Percentiles rank a stretch among this genome's conserved stretches.
Conservation (phyloP, 2,113 vertebrate species). For the Terrapene triunguis region DNA sequence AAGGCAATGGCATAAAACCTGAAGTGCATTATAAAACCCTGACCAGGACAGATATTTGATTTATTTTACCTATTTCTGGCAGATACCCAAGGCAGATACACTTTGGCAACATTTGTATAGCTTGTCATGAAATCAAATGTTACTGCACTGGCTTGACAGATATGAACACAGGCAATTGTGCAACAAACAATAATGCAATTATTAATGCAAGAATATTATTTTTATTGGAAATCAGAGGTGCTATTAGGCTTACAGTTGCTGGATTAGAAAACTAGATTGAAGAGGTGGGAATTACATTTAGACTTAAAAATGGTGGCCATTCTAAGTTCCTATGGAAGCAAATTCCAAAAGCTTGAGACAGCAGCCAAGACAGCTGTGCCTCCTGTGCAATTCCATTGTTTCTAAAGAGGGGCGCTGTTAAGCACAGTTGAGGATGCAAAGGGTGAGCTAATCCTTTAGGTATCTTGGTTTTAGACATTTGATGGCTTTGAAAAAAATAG, state of each 20-base stretch:
- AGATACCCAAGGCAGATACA: accelerated
- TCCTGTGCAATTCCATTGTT: background rate
- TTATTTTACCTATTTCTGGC: accelerated
- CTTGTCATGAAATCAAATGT: accelerated
- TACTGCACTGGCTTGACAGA: accelerated
- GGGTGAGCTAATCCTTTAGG: background rate
- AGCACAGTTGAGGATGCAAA: background rate
- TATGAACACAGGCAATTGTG: accelerated
- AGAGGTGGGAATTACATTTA: accelerated
- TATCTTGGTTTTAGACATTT: background rate
- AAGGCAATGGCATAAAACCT: background rate
- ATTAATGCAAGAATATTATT: background rate
- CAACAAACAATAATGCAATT: accelerated
- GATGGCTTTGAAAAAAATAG: background rate
- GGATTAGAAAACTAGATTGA: accelerated
- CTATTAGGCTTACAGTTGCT: accelerated
- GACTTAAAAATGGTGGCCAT: accelerated
- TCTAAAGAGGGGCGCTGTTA: background rate
- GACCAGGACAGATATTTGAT: background rate
- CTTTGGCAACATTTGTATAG: accelerated
- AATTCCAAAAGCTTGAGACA: accelerated
- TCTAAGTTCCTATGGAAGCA: accelerated
- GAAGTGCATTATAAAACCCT: background rate
- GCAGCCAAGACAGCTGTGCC: background rate
- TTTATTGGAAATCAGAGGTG: background rate